Base-by-base conservation (phyloP, 1,140 invertebrate species). In the Hesperophylax magnus region DNA sequence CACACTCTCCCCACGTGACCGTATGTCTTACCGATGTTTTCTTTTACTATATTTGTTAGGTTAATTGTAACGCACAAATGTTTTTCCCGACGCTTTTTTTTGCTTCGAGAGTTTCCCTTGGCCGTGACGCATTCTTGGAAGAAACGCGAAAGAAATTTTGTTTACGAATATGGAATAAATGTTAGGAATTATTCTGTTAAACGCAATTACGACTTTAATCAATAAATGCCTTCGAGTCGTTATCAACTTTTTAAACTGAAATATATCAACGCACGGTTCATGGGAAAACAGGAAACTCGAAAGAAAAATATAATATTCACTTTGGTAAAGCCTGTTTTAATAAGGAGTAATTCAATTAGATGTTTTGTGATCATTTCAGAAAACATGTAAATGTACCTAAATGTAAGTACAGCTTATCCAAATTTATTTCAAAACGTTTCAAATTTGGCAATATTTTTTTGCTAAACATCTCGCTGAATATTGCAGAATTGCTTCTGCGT, bases 1-100 rank as follows among this genome's bases (percentile, higher is more conserved):
- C 65, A 67, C 63, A n/a, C 65, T 18, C 65, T 69, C 24, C 15
- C 20, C 60, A 15, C 60, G 53, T 76, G 15, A 27, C 17, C 27
- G 54, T 22, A 15, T 76, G 17, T 34, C 22, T 15, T 15, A 53
- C 58, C 27, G 47, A 65, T 71, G 63, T 81, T 77, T 81, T 81
- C 75, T 71, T 71, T 77, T 15, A 34, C 80, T 67, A 58, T 81
- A 77, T 81, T 77, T 77, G 75, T 54, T 81, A 18, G 18, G 27
- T 67, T 14, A 31, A 20, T 14, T 47, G 39, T 47, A 47, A 47
- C 39, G 39, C 39, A 47, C 39, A 47, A 47, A 47, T 47, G 39
- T 67, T 67, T 67, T 47, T 67, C 24, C 14, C 69, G 69, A 11
- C 18, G 22, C 52, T 56, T 22, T 72, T 71, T 71, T 52, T 71